phyloP scores from a whole-genome alignment of 2,888 invertebrate genomes.

The Catocala sponsa region DNA sequence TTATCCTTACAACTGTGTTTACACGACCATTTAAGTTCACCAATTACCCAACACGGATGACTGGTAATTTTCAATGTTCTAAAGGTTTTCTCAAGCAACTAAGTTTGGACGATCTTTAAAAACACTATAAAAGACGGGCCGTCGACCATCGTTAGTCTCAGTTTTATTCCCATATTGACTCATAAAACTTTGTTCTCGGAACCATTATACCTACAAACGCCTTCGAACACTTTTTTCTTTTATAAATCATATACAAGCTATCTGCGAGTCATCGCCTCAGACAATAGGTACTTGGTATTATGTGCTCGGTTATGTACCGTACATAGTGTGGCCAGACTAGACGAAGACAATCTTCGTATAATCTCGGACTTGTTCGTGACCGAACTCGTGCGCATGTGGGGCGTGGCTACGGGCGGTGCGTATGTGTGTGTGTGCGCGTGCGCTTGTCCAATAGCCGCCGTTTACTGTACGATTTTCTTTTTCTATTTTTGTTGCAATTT shows the following conservation, averaged over 20 bases:
- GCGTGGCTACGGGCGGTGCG: constrained; percentile 54
- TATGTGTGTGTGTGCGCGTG: constrained; percentile 60
- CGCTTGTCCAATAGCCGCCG: constrained; percentile 63
- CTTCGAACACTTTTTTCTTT: constrained; percentile 51
- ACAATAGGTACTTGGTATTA: constrained; percentile 62
- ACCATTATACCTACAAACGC: constrained; percentile 49
- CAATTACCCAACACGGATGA: too few species aligned
- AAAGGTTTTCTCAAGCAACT: constrained; percentile 26
- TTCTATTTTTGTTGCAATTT: constrained; percentile 38
- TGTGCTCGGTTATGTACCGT: constrained; percentile 42
- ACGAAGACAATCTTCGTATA: constrained; percentile 80
- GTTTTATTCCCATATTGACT: constrained; percentile 45
- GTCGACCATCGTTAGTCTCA: constrained; percentile 30
- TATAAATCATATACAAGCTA: constrained; percentile 50
- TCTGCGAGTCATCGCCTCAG: constrained; percentile 53
- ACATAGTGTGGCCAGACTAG: constrained; percentile 62
- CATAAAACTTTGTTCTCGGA: constrained; percentile 50
- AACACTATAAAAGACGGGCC: constrained; percentile 32
- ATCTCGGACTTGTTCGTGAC: constrained; percentile 80
- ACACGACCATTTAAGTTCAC: too few species aligned
- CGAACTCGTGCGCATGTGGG: constrained; percentile 72
- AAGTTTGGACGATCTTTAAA: constrained; percentile 36
- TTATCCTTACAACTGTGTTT: too few species aligned
- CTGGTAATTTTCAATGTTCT: constrained; percentile 9
- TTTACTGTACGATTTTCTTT: constrained; percentile 31